Conservation (phyloP, 2,797 vertebrate genomes). For the Iguana delicatissima region DNA sequence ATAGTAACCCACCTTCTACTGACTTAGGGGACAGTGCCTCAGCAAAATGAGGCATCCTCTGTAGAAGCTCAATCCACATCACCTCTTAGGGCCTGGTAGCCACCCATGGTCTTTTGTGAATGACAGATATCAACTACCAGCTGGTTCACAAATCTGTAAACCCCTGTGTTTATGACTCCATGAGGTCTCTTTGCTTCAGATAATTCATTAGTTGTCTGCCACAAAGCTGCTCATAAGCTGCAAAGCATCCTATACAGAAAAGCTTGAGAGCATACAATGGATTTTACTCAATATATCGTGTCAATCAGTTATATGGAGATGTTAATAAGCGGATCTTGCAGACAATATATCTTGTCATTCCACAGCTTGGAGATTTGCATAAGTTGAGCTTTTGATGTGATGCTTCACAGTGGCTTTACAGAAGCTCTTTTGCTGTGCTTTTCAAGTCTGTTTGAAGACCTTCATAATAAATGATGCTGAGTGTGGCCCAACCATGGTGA, state of each 20-base stretch:
- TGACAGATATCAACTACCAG: constrained; percentile 26
- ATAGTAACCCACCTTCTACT: neutral
- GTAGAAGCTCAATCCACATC: neutral
- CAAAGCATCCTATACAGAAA: neutral
- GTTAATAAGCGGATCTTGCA: constrained; percentile 18
- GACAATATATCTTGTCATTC: constrained; percentile 32
- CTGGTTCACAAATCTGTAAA: neutral
- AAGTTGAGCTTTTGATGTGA: constrained; percentile 32
- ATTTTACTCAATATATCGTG: neutral
- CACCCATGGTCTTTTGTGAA: constrained; percentile 22
- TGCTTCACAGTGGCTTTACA: neutral
- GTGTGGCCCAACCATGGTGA: neutral
- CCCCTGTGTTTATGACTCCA: neutral
- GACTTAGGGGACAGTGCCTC: neutral
- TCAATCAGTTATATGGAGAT: neutral
- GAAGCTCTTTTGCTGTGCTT: neutral
- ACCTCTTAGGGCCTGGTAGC: neutral
- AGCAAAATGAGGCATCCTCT: neutral
- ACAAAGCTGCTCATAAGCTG: neutral
- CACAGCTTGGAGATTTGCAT: constrained; percentile 27
- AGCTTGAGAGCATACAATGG: neutral
- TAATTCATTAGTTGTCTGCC: constrained; percentile 8
- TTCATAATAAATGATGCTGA: neutral
- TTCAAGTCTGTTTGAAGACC: neutral
- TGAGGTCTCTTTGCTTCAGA: neutral